Conservation (phyloP, 1,140 invertebrate genomes). For the Drosophila bifasciata region DNA sequence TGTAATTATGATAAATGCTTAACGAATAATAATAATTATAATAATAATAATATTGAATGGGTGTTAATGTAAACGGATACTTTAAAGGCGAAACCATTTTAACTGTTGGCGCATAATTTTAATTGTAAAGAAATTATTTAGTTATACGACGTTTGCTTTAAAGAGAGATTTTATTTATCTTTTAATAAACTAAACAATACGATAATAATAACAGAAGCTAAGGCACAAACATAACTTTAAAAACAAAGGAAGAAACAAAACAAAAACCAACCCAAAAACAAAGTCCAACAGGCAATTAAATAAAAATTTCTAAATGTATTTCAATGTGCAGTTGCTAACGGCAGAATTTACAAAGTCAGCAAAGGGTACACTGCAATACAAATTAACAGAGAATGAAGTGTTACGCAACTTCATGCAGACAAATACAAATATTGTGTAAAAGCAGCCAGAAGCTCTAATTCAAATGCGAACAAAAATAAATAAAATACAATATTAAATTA, state of each 20-base stretch:
- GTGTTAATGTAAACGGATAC: slow-evolving; percentile 42
- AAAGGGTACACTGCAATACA: slow-evolving; percentile 39
- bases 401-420: slow-evolving; percentile 75
- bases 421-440: slow-evolving; percentile 81
- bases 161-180: slow-evolving; percentile 40
- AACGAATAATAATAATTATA: slow-evolving; percentile 55
- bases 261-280: neutral
- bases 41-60: too few species aligned
- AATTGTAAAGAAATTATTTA: slow-evolving; percentile 71
- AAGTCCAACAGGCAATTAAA: slow-evolving; percentile 15
- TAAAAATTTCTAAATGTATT: slow-evolving; percentile 40
- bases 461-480: slow-evolving; percentile 69
- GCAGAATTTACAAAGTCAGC: slow-evolving; percentile 22
- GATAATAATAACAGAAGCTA: slow-evolving; percentile 12
- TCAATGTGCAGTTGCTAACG: slow-evolving; percentile 20
- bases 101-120: slow-evolving; percentile 79
- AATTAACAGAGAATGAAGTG: slow-evolving; percentile 42
- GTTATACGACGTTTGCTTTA: slow-evolving; percentile 47
- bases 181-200: slow-evolving; percentile 42
- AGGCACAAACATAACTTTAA: slow-evolving; percentile 34
- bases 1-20: slow-evolving; percentile 77
- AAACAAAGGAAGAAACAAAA: neutral
- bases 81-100: slow-evolving; percentile 67
- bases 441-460: slow-evolving; percentile 58
- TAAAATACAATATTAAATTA: slow-evolving; percentile 82